Base-by-base conservation (phyloP, 2,888 invertebrate genomes). In the Minunthozetes semirufus region DNA sequence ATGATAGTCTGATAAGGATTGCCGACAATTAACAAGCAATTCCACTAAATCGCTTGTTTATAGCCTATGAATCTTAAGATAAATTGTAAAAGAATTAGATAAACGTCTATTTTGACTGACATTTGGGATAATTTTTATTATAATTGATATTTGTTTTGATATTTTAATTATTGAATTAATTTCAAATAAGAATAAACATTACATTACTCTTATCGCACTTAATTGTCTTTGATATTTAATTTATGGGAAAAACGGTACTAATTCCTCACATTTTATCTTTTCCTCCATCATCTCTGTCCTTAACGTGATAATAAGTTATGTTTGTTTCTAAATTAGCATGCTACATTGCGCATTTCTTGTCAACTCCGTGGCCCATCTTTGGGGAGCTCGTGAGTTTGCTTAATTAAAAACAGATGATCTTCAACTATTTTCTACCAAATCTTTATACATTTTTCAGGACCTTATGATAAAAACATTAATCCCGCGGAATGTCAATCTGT, bases 281-380 rank as follows among this genome's bases (percentile, higher is more conserved):
- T n/a, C n/a, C n/a, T n/a, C 19, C 1, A n/a, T 19, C 19, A 53
- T 53, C 19, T 53, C 53, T 19, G 8, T 8, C 3, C 9, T 6
- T 19, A 4, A 19, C 19, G n/a, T n/a, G n/a, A n/a, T n/a, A 53
- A 19, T 53, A 53, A 33, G n/a, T 9, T 33, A 9, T 33, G 9
- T 6, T 33, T 33, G 9, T 33, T 33, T 33, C 33, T 9, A 6
- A 11, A 56, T 25, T 22, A 63, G 63, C 78, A 91, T 91, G 0
- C 87, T 97, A 9, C 93, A 97, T 84, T 90, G 92, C 78, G 95
- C 96, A 0, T 96, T 91, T 87, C 88, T 90, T 80, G 94, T 96
- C 19, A 96, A 96, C 83, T 94, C 93, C 82, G 90, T 91, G 13
- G 95, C 95, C 0, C 96, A 96, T 83, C 88, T 92, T 86, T 94